Percentiles rank a stretch among this genome's conserved stretches.
Evolutionary conservation across 2,113 vertebrate genomes (phyloP).

Genomic region (Sigmodon hispidus): DNA sequence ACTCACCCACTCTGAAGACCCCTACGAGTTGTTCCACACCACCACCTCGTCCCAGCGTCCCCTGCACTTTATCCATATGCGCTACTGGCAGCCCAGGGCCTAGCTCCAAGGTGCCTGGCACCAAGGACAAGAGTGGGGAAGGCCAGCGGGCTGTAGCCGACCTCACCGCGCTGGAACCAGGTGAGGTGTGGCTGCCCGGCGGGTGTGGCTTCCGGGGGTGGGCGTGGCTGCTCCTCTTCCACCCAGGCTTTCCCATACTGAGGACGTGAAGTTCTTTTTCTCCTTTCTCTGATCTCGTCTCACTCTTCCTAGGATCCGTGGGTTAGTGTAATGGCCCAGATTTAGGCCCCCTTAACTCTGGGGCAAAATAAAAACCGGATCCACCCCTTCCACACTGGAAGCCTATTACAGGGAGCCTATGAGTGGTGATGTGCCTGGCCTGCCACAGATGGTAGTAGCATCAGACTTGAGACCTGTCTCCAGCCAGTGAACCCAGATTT

Average conservation of each 20-base stretch:
- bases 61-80: conserved; percentile 92
- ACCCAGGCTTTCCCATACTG: neutral
- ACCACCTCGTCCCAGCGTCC: conserved; percentile 81
- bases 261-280: accelerated
- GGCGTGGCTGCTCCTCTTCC: neutral
- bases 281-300: neutral
- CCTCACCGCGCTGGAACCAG: conserved; percentile 92
- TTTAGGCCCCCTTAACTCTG: neutral
- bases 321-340: neutral
- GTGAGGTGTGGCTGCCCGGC: conserved; percentile 81
- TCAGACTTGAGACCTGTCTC: conserved; percentile 38
- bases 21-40: conserved; percentile 88
- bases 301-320: accelerated
- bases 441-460: neutral
- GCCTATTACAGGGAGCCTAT: neutral
- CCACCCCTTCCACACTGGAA: neutral
- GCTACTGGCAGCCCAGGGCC: conserved; percentile 90
- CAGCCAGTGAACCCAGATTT: neutral
- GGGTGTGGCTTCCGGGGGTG: no score
- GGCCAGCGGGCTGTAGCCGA: conserved; percentile 87
- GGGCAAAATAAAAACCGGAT: neutral
- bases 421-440: neutral
- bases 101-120: conserved; percentile 85
- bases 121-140: conserved; percentile 89
- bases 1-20: conserved; percentile 89